phyloP scores from a whole-genome alignment of 2,113 vertebrate genomes.

The Python bivittatus region DNA sequence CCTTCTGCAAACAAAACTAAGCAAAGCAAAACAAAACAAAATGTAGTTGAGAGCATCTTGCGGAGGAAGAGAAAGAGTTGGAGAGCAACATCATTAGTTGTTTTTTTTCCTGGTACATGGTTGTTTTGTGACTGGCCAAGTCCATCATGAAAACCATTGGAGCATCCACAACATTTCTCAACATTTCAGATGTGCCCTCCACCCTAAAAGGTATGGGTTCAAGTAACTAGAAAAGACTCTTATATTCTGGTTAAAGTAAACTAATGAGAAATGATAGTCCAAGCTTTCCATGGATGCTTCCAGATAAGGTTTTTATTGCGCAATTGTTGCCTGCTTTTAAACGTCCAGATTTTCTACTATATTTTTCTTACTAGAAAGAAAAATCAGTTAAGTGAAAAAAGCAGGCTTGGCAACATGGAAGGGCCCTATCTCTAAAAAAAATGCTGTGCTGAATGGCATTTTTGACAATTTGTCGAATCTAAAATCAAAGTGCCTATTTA shows the following conservation, averaged over 20 bases:
- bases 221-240: neutral
- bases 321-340: neutral
- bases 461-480: neutral
- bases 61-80: too few species aligned
- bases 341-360: neutral
- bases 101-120: too few species aligned
- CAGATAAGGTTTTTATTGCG: neutral
- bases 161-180: neutral
- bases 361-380: neutral
- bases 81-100: too few species aligned
- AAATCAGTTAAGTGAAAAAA: neutral
- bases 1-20: too few species aligned
- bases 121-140: too few species aligned
- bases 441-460: slow-evolving; percentile 16
- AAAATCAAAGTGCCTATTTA: neutral
- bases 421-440: neutral
- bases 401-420: neutral
- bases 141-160: too few species aligned
- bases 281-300: neutral
- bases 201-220: neutral
- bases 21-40: too few species aligned
- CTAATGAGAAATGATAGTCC: neutral
- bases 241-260: neutral
- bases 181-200: neutral
- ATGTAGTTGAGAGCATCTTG: too few species aligned